Percentiles rank a stretch among this genome's conserved stretches.
Conservation (phyloP, 2,113 vertebrate species). For the Coryphaenoides rupestris region DNA sequence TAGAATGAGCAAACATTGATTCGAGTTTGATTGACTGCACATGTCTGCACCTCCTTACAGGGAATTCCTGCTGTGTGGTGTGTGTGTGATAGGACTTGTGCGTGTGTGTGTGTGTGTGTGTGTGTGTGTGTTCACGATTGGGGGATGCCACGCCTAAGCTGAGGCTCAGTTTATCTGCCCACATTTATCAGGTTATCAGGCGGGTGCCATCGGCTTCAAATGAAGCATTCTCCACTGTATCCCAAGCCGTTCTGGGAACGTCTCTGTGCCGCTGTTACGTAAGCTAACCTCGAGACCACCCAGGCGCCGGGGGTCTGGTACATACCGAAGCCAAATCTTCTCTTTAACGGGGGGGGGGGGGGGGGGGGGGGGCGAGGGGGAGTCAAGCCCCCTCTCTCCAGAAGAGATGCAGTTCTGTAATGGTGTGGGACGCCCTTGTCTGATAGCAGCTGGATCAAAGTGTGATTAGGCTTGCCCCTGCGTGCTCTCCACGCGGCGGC, state of each 20-base stretch:
- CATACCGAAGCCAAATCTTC: conserved; percentile 35
- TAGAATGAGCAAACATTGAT: too few species aligned
- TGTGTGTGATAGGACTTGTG: too few species aligned
- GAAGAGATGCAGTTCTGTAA: conserved; percentile 51
- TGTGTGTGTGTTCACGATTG: conserved; percentile 1
- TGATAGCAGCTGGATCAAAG: conserved; percentile 50
- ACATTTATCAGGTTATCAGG: conserved; percentile 53
- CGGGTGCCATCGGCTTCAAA: conserved; percentile 58
- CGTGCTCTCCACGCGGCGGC: conserved; percentile 19
- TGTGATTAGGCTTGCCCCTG: conserved; percentile 22
- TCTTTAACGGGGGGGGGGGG: background rate
- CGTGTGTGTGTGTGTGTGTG: too few species aligned
- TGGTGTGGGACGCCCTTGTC: conserved; percentile 37
- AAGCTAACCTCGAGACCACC: conserved; percentile 70
- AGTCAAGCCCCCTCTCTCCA: conserved; percentile 47
- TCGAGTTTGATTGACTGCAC: too few species aligned
- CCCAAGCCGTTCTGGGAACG: conserved; percentile 66
- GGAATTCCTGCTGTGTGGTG: too few species aligned
- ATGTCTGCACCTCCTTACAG: background rate
- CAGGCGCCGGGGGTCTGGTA: conserved; percentile 54
- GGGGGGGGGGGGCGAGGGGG: conserved; percentile 59
- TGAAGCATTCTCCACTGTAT: conserved; percentile 58
- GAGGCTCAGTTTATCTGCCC: conserved; percentile 32
- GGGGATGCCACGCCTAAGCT: conserved; percentile 20
- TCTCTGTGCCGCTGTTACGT: conserved; percentile 46